phyloP scores from a whole-genome alignment of 2,113 vertebrate species.

The Sula dactylatra region DNA sequence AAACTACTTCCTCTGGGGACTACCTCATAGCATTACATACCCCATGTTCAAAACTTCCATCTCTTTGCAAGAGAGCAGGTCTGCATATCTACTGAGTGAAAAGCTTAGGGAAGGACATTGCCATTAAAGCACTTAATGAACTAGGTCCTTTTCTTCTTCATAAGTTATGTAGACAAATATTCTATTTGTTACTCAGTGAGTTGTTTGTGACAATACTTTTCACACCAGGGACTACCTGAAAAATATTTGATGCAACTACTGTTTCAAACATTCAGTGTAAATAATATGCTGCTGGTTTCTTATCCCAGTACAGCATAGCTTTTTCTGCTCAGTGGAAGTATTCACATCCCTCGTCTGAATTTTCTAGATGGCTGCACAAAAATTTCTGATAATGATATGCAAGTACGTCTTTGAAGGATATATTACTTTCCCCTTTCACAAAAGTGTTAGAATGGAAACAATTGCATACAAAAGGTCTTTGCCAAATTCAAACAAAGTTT shows the following conservation, averaged over 20 bases:
- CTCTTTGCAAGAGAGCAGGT: not conserved
- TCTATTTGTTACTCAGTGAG: not conserved
- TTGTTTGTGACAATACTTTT: not conserved
- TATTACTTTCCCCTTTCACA: not conserved
- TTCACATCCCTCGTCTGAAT: not conserved
- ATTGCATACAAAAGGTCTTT: not conserved
- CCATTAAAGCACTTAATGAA: not conserved
- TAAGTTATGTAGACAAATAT: not conserved
- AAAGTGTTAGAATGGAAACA: not conserved
- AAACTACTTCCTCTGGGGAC: not conserved
- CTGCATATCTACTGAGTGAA: not conserved
- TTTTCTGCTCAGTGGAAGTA: not conserved
- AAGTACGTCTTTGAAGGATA: not conserved
- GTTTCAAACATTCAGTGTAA: not conserved
- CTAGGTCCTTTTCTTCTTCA: not conserved
- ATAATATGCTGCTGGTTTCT: not conserved
- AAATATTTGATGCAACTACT: not conserved
- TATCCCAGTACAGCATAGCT: not conserved
- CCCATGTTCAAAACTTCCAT: not conserved
- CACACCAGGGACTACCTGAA: not conserved
- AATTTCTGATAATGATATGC: not conserved
- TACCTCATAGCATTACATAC: not conserved
- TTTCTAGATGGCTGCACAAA: constrained; percentile 16
- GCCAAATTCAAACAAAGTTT: not conserved
- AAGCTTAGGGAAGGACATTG: not conserved